These are phyloP conservation scores for Nysson spinosus DNA, from an alignment of 2,888 invertebrate genomes.

Conservation along the genomic window DNA sequence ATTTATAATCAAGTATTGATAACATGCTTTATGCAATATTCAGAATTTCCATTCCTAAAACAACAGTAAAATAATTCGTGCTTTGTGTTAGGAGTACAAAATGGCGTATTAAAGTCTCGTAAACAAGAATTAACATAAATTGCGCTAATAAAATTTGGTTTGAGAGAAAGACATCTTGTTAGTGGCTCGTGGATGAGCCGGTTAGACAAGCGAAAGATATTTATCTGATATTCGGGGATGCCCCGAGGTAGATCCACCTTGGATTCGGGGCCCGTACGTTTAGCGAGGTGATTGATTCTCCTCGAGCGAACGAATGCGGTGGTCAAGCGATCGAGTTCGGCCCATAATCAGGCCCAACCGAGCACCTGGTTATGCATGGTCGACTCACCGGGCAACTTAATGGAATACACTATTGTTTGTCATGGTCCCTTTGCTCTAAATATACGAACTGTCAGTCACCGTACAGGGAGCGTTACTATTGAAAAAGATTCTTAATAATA, in stretches of 20 bases:
- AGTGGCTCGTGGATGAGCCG: slow-evolving; percentile 45
- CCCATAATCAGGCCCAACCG: slow-evolving; percentile 12
- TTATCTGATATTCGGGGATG: slow-evolving; percentile 37
- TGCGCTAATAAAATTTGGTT: too few relatives aligned
- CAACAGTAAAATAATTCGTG: too few relatives aligned
- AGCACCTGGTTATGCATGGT: slow-evolving; percentile 31
- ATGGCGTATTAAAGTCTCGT: too few relatives aligned
- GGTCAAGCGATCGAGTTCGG: slow-evolving; percentile 36
- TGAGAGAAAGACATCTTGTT: slow-evolving; percentile 26
- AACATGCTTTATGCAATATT: too few relatives aligned
- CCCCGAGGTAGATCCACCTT: slow-evolving; percentile 20
- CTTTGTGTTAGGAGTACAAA: too few relatives aligned
- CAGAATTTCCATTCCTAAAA: too few relatives aligned
- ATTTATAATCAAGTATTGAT: too few relatives aligned
- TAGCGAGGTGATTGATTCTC: slow-evolving; percentile 62
- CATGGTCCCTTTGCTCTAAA: slow-evolving; percentile 9
- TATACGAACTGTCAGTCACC: slow-evolving; percentile 8
- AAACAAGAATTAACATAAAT: too few relatives aligned
- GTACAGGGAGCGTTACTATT: slow-evolving; percentile 10
- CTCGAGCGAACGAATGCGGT: slow-evolving; percentile 56
- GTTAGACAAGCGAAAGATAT: slow-evolving; percentile 49
- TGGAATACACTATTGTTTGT: slow-evolving; percentile 37
- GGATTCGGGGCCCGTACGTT: slow-evolving; percentile 36
- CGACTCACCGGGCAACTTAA: slow-evolving; percentile 19
- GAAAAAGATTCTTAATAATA: background rate